Percentiles rank a stretch among this genome's conserved stretches.
phyloP scores from a whole-genome alignment of 2,113 vertebrate genomes.

The Oncorhynchus kisutch region DNA sequence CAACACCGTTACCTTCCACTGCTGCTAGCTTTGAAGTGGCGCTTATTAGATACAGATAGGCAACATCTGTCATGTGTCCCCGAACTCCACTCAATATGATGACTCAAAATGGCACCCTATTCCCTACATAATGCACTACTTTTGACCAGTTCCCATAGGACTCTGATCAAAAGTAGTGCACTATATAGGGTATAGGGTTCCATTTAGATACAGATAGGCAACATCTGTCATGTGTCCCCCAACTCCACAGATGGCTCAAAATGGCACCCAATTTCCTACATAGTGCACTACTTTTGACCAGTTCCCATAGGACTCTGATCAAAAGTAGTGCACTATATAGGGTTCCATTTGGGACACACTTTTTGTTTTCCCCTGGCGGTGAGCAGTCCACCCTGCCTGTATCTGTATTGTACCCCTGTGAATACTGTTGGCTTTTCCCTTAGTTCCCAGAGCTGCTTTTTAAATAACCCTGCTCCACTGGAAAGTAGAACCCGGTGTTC shows the following conservation, averaged over 20 bases:
- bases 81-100: not conserved
- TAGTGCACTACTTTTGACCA: too few species aligned
- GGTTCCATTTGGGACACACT: not conserved
- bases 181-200: too few species aligned
- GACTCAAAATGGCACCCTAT: too few species aligned
- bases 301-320: too few species aligned
- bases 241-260: not conserved
- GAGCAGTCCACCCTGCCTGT: not conserved
- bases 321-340: too few species aligned
- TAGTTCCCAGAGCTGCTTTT: conserved; percentile 16
- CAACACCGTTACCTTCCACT: conserved; percentile 13
- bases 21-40: conserved; percentile 24
- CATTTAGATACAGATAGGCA: not conserved
- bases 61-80: conserved; percentile 26
- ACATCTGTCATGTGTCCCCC: conserved; percentile 26
- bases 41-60: conserved; percentile 27
- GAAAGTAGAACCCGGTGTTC: not conserved
- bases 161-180: too few species aligned
- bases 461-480: not conserved
- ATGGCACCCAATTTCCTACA: too few species aligned
- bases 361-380: not conserved
- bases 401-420: not conserved
- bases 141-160: too few species aligned
- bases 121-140: too few species aligned
- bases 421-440: conserved; percentile 16